Base-by-base conservation (phyloP, 2,888 invertebrate genomes). In the Lottia gigantea region DNA sequence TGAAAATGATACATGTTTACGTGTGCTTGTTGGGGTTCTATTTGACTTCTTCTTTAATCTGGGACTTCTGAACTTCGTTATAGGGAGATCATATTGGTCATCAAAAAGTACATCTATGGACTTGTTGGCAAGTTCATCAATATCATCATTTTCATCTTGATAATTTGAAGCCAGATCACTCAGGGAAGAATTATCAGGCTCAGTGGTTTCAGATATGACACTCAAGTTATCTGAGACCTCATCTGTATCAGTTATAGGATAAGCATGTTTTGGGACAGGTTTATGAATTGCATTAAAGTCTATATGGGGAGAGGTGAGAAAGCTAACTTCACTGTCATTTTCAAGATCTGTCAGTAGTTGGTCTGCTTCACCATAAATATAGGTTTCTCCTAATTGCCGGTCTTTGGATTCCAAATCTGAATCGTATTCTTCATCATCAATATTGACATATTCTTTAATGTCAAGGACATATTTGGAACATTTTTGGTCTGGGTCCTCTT, bases 191-290 rank as follows among this genome's bases (percentile, higher is more conserved):
- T 61, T 49, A 1, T 78, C 78, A 6, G 80, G 78, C 68, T 86
- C 85, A 12, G 83, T 81, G 19, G 74, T 74, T 67, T 85, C 86
- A 14, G 81, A 78, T 62, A 85, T 85, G 14, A 82, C 79, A 78
- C 86, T 86, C 3, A 85, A 74, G 40, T 76, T 77, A 74, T 86
- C 86, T 19, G 84, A 84, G 25, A 77, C 77, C 15, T 74, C 70
- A 64, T 74, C 72, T 16, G 23, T 14, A 23, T 55, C 55, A 23
- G 55, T 11, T 62, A 25, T 16, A 15, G 40, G 64, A 31, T 23
- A 25, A 11, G 19, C n/a, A 16, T 46, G 63, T 14, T 65, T 55
- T 31, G 49, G 40, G 68, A 67, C 14, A 67, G 70, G 46, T 73
- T 69, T 19, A 11, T 55, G 55, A 23, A 55, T 55, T 55, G 11